phyloP scores from a whole-genome alignment of 2,888 invertebrate species.

The Drosophila melanocephala region DNA sequence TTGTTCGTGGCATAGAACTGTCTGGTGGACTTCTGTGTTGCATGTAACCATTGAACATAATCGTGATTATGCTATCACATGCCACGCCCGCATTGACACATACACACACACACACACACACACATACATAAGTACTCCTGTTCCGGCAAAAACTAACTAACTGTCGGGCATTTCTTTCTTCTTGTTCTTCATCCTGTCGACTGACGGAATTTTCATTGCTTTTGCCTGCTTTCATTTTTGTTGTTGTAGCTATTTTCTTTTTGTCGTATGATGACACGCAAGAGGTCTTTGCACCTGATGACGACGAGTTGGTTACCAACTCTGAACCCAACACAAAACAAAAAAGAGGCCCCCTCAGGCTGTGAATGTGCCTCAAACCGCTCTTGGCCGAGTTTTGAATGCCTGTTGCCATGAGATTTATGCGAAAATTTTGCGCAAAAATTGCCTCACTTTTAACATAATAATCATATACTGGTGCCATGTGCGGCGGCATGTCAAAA shows the following conservation, averaged over 20 bases:
- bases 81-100: conserved; percentile 44
- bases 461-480: background rate
- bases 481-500: background rate
- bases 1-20: background rate
- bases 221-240: conserved; percentile 38
- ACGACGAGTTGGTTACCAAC: conserved; percentile 38
- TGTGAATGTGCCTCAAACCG: conserved; percentile 4
- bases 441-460: background rate
- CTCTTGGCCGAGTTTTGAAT: conserved; percentile 15
- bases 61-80: conserved; percentile 38
- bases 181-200: conserved; percentile 4
- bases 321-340: conserved; percentile 21
- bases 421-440: conserved; percentile 20
- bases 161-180: conserved; percentile 11
- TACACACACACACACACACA: background rate
- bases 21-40: conserved; percentile 8
- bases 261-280: conserved; percentile 59
- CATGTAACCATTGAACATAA: conserved; percentile 27
- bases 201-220: conserved; percentile 32
- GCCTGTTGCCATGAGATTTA: conserved; percentile 34
- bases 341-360: conserved; percentile 19
- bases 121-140: conserved; percentile 4
- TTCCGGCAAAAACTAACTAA: conserved; percentile 24
- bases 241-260: conserved; percentile 13
- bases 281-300: conserved; percentile 74